Evolutionary conservation across 2,113 vertebrate species (phyloP).

Genomic region (Odobenus rosmarus): DNA sequence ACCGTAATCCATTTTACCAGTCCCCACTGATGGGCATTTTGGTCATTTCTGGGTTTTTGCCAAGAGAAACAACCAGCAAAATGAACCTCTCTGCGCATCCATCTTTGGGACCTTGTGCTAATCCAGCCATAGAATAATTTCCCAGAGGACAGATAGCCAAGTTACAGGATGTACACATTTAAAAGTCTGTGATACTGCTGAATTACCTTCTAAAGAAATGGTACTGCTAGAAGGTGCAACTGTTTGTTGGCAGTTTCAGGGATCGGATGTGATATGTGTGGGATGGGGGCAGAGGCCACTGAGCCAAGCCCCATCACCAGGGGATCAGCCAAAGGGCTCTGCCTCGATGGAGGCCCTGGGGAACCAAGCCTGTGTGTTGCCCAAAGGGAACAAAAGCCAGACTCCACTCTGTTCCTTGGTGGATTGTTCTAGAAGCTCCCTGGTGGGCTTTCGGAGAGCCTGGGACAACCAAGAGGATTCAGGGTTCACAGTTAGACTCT

Average conservation of each 20-base stretch:
- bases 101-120: not conserved
- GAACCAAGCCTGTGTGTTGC: not conserved
- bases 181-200: not conserved
- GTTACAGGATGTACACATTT: not conserved
- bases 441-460: not conserved
- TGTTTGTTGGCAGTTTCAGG: not conserved
- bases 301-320: not conserved
- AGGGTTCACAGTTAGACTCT: not conserved
- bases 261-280: not conserved
- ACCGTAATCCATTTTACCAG: fast-evolving
- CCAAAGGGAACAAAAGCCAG: not conserved
- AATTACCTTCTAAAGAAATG: not conserved
- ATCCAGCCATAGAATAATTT: not conserved
- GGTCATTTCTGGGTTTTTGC: not conserved
- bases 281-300: not conserved
- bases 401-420: not conserved
- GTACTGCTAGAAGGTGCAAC: not conserved
- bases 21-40: not conserved
- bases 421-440: not conserved
- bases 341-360: not conserved
- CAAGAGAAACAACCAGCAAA: not conserved
- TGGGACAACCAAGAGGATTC: not conserved
- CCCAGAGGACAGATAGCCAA: not conserved
- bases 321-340: not conserved
- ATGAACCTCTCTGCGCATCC: not conserved